A percentile compares a stretch with the other conserved stretches of the same genome.
Conservation (phyloP, 1,140 invertebrate species). For the Campodea augens region DNA sequence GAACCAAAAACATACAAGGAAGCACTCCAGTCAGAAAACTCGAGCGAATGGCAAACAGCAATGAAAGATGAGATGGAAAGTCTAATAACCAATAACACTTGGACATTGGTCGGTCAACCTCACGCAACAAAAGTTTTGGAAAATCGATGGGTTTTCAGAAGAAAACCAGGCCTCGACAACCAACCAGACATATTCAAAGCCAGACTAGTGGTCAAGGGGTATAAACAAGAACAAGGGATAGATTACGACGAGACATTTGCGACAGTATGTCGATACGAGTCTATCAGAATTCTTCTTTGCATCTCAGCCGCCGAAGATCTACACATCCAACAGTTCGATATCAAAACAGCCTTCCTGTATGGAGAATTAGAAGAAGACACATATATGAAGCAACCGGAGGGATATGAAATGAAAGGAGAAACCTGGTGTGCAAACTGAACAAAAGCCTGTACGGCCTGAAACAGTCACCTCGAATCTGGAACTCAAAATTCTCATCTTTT, state of each 20-base stretch:
- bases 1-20: conserved; percentile 10
- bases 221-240: conserved; percentile 19
- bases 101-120: conserved; percentile 12
- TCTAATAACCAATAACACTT: conserved; percentile 12
- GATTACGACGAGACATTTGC: conserved; percentile 23
- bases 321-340: conserved; percentile 22
- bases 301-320: conserved; percentile 16
- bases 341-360: conserved; percentile 23
- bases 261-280: conserved; percentile 16
- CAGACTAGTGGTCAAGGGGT: conserved; percentile 23
- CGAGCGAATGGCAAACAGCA: conserved; percentile 11
- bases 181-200: conserved; percentile 19
- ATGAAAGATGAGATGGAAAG: conserved; percentile 13
- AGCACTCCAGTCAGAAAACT: conserved; percentile 9
- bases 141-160: conserved; percentile 15
- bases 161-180: conserved; percentile 12
- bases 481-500: no score
- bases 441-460: no score
- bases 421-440: conserved; percentile 20
- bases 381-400: conserved; percentile 21
- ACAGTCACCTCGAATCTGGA: conserved; percentile 16
- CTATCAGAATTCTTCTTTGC: conserved; percentile 17
- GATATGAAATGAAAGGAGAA: conserved; percentile 6
- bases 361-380: conserved; percentile 22
- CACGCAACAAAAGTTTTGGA: conserved; percentile 8